A percentile compares a stretch with the other conserved stretches of the same genome.
These are phyloP conservation scores for Semaprochilodus insignis DNA, from an alignment of 2,797 vertebrate genomes.

Conservation along the genomic window DNA sequence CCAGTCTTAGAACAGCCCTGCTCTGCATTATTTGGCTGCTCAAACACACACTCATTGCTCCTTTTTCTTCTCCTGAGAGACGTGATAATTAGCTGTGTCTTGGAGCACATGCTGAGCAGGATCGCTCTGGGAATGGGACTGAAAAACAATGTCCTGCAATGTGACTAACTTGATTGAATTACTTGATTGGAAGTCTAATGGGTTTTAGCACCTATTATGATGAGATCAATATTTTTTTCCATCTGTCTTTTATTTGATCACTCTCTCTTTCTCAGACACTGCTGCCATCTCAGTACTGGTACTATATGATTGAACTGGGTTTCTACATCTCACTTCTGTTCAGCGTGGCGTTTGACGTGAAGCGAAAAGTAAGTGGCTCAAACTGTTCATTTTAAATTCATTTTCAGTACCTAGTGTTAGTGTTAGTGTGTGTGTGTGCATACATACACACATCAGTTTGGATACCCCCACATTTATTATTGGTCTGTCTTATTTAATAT, in stretches of 20 bases:
- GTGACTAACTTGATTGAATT: not conserved
- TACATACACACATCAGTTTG: no score
- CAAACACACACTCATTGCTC: not conserved
- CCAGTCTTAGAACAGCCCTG: not conserved
- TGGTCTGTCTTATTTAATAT: no score
- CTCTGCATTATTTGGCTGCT: not conserved
- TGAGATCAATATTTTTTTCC: not conserved
- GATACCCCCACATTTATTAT: no score
- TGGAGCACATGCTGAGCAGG: not conserved
- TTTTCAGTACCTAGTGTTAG: not conserved
- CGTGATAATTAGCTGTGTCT: not conserved
- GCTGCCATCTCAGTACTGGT: slow-evolving; percentile 89
- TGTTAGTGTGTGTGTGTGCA: no score
- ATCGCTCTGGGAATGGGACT: not conserved
- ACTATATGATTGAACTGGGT: slow-evolving; percentile 93
- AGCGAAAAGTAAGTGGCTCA: slow-evolving; percentile 88
- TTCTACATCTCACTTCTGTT: slow-evolving; percentile 94
- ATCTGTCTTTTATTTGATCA: not conserved
- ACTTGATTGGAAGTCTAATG: not conserved
- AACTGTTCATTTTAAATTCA: not conserved
- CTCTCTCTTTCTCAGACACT: slow-evolving; percentile 73
- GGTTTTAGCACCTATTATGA: not conserved
- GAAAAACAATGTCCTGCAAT: not conserved
- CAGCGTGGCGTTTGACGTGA: slow-evolving; percentile 92
- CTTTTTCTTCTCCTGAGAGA: not conserved